phyloP scores from a whole-genome alignment of 2,797 vertebrate species.

The Pipistrellus pygmaeus region DNA sequence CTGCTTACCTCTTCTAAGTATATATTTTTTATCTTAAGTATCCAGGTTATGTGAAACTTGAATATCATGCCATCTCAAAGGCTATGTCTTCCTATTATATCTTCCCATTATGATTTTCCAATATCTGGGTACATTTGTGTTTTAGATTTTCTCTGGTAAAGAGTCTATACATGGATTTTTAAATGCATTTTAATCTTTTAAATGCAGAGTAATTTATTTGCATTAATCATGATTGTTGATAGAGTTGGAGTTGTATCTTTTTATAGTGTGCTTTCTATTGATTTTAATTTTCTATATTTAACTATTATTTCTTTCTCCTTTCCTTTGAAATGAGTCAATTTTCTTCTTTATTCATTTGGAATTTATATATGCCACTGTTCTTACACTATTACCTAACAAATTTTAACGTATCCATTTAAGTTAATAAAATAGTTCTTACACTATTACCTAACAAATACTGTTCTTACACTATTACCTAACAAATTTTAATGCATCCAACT shows the following conservation, averaged over 20 bases:
- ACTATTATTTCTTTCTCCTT: not conserved
- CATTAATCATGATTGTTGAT: not conserved
- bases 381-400: not conserved
- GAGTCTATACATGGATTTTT: not conserved
- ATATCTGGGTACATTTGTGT: not conserved
- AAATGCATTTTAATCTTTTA: constrained; percentile 2
- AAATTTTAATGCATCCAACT: not conserved
- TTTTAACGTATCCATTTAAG: too few species aligned
- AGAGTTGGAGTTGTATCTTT: not conserved
- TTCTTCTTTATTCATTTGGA: not conserved
- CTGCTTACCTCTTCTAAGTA: not conserved
- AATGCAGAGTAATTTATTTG: not conserved
- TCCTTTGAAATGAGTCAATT: not conserved
- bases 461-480: constrained; percentile 8
- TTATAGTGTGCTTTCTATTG: not conserved
- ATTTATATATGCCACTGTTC: not conserved
- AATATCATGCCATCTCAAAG: not conserved
- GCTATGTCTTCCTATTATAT: not conserved
- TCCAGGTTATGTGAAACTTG: not conserved
- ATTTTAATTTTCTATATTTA: not conserved
- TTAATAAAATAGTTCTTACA: too few species aligned
- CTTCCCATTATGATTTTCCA: not conserved
- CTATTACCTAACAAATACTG: not conserved
- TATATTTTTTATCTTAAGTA: not conserved
- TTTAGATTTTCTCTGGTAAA: not conserved